phyloP scores from a whole-genome alignment of 2,113 vertebrate genomes.

The Pan paniscus region DNA sequence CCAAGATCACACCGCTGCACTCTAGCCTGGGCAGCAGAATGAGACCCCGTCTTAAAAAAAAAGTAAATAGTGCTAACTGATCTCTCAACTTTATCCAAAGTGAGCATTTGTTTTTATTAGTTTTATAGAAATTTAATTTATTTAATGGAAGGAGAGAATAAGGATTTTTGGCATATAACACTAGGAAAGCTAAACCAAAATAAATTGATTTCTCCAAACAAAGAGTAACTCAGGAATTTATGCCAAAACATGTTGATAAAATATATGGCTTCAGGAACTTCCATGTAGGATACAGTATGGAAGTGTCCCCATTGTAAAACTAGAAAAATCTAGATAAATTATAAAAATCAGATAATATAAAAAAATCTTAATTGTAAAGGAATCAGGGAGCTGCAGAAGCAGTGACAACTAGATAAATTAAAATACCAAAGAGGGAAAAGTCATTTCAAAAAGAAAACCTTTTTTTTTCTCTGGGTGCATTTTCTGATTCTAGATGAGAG shows the following conservation, averaged over 20 bases:
- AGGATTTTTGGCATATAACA: neutral
- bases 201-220: neutral
- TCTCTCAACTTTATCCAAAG: slow-evolving; percentile 18
- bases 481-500: neutral
- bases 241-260: neutral
- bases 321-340: neutral
- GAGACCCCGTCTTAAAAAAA: too few relatives aligned
- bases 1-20: too few relatives aligned
- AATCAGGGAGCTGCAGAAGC: neutral
- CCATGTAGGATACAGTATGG: neutral
- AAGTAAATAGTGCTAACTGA: neutral
- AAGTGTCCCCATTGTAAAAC: neutral
- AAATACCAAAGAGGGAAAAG: neutral
- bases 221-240: neutral
- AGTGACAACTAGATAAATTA: neutral
- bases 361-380: neutral
- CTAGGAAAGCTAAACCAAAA: slow-evolving; percentile 14
- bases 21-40: too few relatives aligned
- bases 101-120: slow-evolving; percentile 42
- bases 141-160: slow-evolving; percentile 20
- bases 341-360: neutral
- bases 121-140: slow-evolving; percentile 14
- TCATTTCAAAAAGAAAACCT: neutral
- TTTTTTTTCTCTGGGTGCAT: too few relatives aligned
- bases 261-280: neutral